phyloP scores from a whole-genome alignment of 2,888 invertebrate genomes.

The Stenodera caucasica region DNA sequence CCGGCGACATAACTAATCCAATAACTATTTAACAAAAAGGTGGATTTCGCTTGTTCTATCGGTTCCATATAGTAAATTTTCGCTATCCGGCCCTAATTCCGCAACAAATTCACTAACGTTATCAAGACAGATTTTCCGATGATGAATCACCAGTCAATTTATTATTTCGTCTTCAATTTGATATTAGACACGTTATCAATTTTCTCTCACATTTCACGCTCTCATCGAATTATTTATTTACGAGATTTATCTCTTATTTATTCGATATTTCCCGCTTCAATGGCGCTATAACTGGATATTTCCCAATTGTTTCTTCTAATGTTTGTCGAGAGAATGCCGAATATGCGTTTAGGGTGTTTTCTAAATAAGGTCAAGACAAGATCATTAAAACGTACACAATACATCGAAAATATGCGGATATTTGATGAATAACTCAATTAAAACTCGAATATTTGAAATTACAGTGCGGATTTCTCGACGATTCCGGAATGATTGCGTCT shows the following conservation, averaged over 20 bases:
- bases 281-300: background rate
- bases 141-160: background rate
- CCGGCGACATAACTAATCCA: conserved; percentile 3
- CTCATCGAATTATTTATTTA: background rate
- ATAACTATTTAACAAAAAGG: conserved; percentile 4
- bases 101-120: background rate
- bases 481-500: no score
- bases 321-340: no score
- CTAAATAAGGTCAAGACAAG: no score
- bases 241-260: background rate
- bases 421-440: background rate
- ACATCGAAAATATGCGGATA: background rate
- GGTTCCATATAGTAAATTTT: background rate
- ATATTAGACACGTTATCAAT: conserved; percentile 8
- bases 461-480: no score
- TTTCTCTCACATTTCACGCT: background rate
- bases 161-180: conserved; percentile 4
- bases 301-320: no score
- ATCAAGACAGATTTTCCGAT: no score
- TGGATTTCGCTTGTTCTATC: background rate
- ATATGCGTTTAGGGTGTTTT: no score
- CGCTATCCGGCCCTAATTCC: background rate
- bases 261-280: background rate
- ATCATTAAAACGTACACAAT: background rate
- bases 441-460: no score